phyloP scores from a whole-genome alignment of 2,888 invertebrate species.

The Pogonocherus hispidulus region DNA sequence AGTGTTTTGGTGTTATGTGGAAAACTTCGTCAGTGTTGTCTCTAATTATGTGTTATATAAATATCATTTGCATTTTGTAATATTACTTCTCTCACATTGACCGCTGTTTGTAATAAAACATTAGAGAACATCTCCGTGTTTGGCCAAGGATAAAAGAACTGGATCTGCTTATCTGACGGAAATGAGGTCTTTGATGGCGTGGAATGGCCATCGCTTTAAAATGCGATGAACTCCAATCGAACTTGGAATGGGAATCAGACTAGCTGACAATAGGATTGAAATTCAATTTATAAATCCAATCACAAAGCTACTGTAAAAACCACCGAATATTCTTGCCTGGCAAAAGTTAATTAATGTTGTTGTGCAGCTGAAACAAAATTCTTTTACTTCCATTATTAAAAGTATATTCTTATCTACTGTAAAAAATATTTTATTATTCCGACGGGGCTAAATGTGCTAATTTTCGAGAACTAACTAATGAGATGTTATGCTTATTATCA shows the following conservation, averaged over 20 bases:
- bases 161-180: background rate
- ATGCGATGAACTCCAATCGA: conserved; percentile 2
- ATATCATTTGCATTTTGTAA: no score
- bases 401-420: no score
- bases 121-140: background rate
- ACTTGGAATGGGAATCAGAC: background rate
- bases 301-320: background rate
- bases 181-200: background rate
- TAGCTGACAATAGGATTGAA: conserved; percentile 12
- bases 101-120: background rate
- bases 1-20: no score
- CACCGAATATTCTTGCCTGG: background rate
- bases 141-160: background rate
- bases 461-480: no score
- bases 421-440: no score
- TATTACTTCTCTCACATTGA: no score
- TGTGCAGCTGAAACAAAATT: background rate
- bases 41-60: no score
- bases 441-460: no score
- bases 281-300: conserved; percentile 14
- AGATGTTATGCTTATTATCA: no score
- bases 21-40: no score
- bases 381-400: no score
- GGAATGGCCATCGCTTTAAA: background rate
- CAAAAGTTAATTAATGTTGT: background rate